phyloP scores from a whole-genome alignment of 2,113 vertebrate genomes.

The Ellobius talpinus region DNA sequence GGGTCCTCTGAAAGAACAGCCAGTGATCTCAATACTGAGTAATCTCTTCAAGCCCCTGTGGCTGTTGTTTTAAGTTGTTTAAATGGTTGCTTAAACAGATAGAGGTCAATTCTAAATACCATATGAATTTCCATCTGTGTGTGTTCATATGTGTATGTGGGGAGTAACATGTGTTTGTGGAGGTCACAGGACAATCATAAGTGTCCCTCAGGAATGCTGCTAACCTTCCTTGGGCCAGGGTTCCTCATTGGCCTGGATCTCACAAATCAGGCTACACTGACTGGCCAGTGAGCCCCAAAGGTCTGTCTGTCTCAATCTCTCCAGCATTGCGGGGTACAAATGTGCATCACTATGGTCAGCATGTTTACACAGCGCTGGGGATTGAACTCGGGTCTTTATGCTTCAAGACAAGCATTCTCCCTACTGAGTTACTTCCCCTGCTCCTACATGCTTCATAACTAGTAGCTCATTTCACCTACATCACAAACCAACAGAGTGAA shows the following conservation, averaged over 20 bases:
- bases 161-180: not conserved
- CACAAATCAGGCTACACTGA: not conserved
- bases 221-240: not conserved
- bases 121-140: not conserved
- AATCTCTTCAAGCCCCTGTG: not conserved
- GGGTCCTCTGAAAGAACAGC: not conserved
- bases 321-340: no score
- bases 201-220: not conserved
- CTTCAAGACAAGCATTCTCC: not conserved
- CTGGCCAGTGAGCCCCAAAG: not conserved
- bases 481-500: not conserved
- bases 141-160: not conserved
- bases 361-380: not conserved
- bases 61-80: not conserved
- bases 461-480: not conserved
- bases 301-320: not conserved
- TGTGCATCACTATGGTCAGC: not conserved
- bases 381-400: not conserved
- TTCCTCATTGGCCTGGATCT: not conserved
- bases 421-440: not conserved
- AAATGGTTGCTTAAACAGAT: no score
- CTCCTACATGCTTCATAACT: not conserved
- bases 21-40: not conserved
- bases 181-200: not conserved
- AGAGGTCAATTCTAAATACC: no score